phyloP scores from a whole-genome alignment of 2,888 invertebrate species.

The Abrostola tripartita region DNA sequence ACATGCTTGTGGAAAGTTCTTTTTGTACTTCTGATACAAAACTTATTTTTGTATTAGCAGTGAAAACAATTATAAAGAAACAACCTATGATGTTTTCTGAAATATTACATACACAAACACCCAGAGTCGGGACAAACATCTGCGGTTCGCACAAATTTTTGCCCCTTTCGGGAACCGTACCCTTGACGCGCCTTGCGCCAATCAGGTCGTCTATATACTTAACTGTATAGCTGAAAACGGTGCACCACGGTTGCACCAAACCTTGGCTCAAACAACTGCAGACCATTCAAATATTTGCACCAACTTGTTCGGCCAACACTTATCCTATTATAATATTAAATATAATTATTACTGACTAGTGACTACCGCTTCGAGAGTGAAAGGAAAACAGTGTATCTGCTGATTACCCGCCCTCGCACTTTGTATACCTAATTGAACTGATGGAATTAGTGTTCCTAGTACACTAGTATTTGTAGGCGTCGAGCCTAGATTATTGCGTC shows the following conservation, averaged over 20 bases:
- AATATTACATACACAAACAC: too few relatives aligned
- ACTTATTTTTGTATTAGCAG: too few relatives aligned
- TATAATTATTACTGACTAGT: not conserved
- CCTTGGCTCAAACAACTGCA: not conserved
- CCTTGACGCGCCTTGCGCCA: too few relatives aligned
- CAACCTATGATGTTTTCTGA: too few relatives aligned
- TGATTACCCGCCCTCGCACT: conserved; percentile 40
- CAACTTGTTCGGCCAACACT: not conserved
- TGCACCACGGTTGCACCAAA: not conserved
- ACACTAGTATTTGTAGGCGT: conserved; percentile 40
- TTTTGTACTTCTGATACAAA: too few relatives aligned
- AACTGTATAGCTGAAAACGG: not conserved
- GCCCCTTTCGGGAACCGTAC: too few relatives aligned
- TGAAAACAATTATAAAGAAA: too few relatives aligned
- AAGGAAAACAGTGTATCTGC: conserved; percentile 38
- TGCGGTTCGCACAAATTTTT: too few relatives aligned
- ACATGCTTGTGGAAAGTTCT: too few relatives aligned
- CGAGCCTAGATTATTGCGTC: conserved; percentile 43
- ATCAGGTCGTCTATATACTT: too few relatives aligned
- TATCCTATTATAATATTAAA: not conserved
- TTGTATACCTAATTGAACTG: conserved; percentile 45
- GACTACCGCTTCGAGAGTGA: conserved; percentile 32
- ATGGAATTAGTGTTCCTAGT: conserved; percentile 39
- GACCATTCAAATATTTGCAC: not conserved
- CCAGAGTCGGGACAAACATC: too few relatives aligned